These are phyloP conservation scores for Blastomussa wellsi DNA, from an alignment of 92 coral and sea anemone genomes.

Conservation along the genomic window DNA sequence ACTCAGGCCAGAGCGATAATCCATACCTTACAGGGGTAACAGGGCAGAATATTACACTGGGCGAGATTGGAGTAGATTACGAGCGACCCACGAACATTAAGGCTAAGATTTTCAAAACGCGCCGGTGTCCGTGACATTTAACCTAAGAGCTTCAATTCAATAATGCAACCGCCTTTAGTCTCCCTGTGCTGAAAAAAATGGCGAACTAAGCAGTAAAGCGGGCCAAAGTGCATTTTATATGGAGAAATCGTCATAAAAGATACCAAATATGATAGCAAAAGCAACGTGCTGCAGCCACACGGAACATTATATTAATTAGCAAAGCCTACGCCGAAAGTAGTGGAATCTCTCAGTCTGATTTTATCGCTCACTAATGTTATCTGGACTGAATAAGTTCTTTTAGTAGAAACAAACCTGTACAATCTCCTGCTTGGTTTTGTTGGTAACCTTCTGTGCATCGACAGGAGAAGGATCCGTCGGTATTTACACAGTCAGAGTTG, in stretches of 20 bases:
- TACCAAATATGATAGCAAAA: background rate
- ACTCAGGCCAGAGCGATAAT: background rate
- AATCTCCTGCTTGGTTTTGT: conserved; percentile 58
- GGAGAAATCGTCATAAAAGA: background rate
- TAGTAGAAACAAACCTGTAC: conserved; percentile 22
- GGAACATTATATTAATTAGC: too few relatives aligned
- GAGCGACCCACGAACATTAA: background rate
- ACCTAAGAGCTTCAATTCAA: background rate
- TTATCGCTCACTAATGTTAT: background rate
- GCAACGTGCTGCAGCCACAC: background rate
- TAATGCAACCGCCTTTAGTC: background rate
- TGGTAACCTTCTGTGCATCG: conserved; percentile 63
- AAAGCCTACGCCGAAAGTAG: background rate
- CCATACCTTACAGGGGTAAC: too few relatives aligned
- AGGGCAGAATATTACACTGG: too few relatives aligned
- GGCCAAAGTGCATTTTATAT: background rate
- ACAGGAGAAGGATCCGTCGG: conserved; percentile 61
- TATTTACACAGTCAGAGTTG: conserved; percentile 41
- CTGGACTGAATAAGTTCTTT: background rate
- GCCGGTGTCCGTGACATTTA: background rate
- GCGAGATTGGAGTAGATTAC: background rate
- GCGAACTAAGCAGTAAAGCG: background rate
- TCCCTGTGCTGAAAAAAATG: background rate
- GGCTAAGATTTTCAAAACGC: background rate
- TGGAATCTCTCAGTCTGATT: background rate